Evolutionary conservation across 2,113 vertebrate species (phyloP).

Genomic region (Sisor rabdophorus): DNA sequence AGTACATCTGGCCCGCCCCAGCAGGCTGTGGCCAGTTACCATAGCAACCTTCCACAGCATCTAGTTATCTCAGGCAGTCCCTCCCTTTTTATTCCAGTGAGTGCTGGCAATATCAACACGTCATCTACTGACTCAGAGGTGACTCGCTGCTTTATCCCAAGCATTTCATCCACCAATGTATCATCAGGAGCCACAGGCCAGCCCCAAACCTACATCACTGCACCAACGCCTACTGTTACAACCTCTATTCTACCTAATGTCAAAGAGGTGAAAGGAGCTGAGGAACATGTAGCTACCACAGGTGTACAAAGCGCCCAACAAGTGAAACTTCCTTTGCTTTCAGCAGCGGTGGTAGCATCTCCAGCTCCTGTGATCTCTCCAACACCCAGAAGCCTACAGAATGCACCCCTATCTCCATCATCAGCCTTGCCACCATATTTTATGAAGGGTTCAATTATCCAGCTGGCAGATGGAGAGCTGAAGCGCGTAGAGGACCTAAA

Average conservation of each 20-base stretch:
- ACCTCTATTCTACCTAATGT: constrained; percentile 86
- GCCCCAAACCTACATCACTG: constrained; percentile 84
- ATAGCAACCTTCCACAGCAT: constrained; percentile 85
- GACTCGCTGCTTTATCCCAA: constrained; percentile 73
- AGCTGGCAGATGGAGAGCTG: constrained; percentile 85
- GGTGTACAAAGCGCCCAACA: constrained; percentile 59
- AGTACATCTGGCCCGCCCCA: constrained; percentile 59
- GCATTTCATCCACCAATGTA: constrained; percentile 74
- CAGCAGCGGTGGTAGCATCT: constrained; percentile 60
- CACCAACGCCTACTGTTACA: constrained; percentile 32
- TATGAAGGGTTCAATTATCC: constrained; percentile 91
- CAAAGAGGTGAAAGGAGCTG: constrained; percentile 74
- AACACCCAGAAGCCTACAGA: constrained; percentile 54
- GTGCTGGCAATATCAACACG: constrained; percentile 66
- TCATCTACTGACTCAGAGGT: constrained; percentile 72
- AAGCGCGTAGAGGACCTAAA: constrained; percentile 88
- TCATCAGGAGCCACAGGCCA: constrained; percentile 81
- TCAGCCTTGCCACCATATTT: constrained; percentile 84
- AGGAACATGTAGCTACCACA: constrained; percentile 51
- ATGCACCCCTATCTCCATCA: constrained; percentile 66
- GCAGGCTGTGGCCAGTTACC: constrained; percentile 78
- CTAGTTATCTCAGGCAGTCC: constrained; percentile 90
- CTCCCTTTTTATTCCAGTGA: constrained; percentile 89
- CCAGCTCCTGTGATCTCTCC: constrained; percentile 58
- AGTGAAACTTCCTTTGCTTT: constrained; percentile 74